Evolutionary conservation across 2,113 vertebrate genomes (phyloP).

Genomic region (Tychaedon coryphoeus): DNA sequence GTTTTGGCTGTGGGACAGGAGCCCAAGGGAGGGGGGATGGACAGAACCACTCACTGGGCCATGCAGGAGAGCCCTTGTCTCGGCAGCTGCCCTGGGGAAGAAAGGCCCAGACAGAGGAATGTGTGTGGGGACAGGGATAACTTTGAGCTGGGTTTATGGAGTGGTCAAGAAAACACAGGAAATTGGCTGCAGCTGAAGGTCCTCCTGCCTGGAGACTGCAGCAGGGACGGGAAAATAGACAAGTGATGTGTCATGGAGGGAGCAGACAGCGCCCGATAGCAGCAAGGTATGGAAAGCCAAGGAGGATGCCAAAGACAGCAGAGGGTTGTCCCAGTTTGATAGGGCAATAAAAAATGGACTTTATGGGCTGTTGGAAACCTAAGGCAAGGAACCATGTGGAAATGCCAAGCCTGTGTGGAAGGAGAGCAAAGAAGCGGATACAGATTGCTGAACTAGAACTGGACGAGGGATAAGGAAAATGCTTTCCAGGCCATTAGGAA

Average conservation of each 20-base stretch:
- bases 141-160: conserved; percentile 36
- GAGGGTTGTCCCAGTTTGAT: not conserved
- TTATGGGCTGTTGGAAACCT: not conserved
- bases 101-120: conserved; percentile 12
- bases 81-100: not conserved
- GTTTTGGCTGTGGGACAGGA: not conserved
- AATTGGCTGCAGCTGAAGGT: conserved; percentile 48
- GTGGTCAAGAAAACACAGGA: conserved; percentile 59
- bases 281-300: conserved; percentile 12
- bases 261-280: not conserved
- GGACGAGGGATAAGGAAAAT: not conserved
- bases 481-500: conserved; percentile 28
- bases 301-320: conserved; percentile 51
- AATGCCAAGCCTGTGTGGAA: not conserved
- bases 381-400: not conserved
- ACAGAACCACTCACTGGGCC: not conserved
- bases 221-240: not conserved
- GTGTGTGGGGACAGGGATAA: conserved; percentile 10
- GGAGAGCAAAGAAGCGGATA: not conserved
- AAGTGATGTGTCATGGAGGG: not conserved
- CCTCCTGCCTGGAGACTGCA: not conserved
- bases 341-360: not conserved
- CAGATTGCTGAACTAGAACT: not conserved
- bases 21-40: not conserved
- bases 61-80: not conserved